Evolutionary conservation across 2,797 vertebrate species (phyloP), one percentile per base, ranked within the genome.

Genomic region (Sorex maritimensis): DNA sequence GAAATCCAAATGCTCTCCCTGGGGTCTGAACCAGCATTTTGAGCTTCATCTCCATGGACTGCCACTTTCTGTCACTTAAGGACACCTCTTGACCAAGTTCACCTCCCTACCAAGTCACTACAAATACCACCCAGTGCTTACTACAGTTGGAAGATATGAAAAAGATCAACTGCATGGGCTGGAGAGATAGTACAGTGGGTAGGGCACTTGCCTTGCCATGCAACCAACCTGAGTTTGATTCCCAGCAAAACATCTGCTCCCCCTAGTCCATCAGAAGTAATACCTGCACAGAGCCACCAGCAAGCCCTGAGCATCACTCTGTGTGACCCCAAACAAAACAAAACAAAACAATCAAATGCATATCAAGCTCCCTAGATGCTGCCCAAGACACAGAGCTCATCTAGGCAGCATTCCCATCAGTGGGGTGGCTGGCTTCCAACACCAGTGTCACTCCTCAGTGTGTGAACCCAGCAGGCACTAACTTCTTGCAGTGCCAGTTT

Each of bases 1-100:
- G n/a, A 30, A 24, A 87, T 13, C 0, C 0, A 0, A 19, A 78
- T 46, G 17, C 26, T 68, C 67, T 72, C 1, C 6, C 4, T 38
- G 19, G 55, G 67, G 41, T 44, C 41, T 0, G 4, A n/a, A 15
- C 1, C 5, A 30, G 12, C 11, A 11, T 12, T 30, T 65, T 14
- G 63, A n/a, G 63, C n/a, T 46, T 61, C 0, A 55, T 26, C 12
- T 21, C 30, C 2, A 0, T 28, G 34, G 19, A 68, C 68, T 67
- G 44, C 5, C 19, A 1, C 7, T 81, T 14, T 44, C 19, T 81
- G 9, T 17, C 28, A 44, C n/a, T 88, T 38, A 63, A 28, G 19
- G 68, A 15, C 30, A 77, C 12, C 0, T 5, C 2, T 1, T 28
- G 52, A 46, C 44, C 21, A 17, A 55, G 41, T 1, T 0, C 1